These are phyloP conservation scores for Drosophila grimshawi DNA, from an alignment of 1,140 invertebrate genomes.

Conservation along the genomic window DNA sequence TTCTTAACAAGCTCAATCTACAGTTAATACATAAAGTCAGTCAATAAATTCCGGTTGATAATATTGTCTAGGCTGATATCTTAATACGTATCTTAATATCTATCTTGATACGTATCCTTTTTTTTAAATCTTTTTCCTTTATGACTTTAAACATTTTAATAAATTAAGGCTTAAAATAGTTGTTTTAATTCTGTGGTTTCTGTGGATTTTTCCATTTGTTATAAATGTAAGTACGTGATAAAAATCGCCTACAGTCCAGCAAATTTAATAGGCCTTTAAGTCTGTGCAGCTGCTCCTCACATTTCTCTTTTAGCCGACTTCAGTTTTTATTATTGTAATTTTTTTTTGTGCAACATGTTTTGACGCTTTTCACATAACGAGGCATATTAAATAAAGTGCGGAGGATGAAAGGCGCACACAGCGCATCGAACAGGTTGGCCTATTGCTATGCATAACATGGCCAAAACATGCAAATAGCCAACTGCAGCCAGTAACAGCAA, in stretches of 20 bases:
- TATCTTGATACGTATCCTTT: no score
- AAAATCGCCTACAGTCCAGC: not conserved
- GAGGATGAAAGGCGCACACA: slow-evolving; percentile 52
- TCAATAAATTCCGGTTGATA: no score
- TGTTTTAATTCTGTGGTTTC: not conserved
- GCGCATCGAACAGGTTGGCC: slow-evolving; percentile 21
- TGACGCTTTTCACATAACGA: slow-evolving; percentile 59
- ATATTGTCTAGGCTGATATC: no score
- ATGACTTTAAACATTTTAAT: not conserved
- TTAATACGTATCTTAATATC: no score
- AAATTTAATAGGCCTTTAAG: not conserved
- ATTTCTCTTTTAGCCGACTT: slow-evolving; percentile 57
- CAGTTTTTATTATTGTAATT: slow-evolving; percentile 3
- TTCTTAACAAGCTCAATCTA: no score
- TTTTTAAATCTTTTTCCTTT: not conserved
- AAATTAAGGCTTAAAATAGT: not conserved
- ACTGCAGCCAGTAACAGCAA: not conserved
- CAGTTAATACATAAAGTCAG: no score
- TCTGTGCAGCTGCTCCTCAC: slow-evolving; percentile 1
- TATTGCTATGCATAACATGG: slow-evolving; percentile 73
- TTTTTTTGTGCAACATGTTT: slow-evolving; percentile 51
- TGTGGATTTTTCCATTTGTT: not conserved
- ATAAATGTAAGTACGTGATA: not conserved
- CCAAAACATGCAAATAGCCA: slow-evolving; percentile 61
- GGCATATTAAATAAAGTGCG: slow-evolving; percentile 56